Evolutionary conservation across 2,888 invertebrate genomes (phyloP).

Genomic region (Tipula vernalis): DNA sequence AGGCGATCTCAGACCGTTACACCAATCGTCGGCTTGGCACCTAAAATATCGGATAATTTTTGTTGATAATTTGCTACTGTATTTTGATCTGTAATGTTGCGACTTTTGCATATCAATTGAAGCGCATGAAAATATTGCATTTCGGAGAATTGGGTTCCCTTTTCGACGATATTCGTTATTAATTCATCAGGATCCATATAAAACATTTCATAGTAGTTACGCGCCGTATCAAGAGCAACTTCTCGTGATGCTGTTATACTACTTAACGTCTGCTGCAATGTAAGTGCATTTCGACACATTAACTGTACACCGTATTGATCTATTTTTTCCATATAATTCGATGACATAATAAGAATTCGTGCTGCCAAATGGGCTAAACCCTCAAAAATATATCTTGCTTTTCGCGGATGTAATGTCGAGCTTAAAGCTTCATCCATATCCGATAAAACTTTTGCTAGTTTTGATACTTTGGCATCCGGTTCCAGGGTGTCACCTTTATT

Average conservation of each 20-base stretch:
- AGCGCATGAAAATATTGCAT: conserved; percentile 79
- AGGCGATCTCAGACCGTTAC: conserved; percentile 43
- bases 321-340: conserved; percentile 64
- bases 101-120: conserved; percentile 58
- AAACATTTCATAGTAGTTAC: conserved; percentile 78
- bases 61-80: conserved; percentile 57
- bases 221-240: conserved; percentile 76
- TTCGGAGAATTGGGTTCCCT: conserved; percentile 77
- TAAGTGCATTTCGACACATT: conserved; percentile 75
- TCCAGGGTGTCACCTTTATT: conserved; percentile 59
- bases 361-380: conserved; percentile 71
- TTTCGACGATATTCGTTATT: conserved; percentile 67
- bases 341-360: conserved; percentile 66
- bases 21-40: conserved; percentile 53
- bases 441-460: conserved; percentile 63
- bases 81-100: conserved; percentile 38
- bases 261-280: conserved; percentile 73
- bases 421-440: conserved; percentile 66
- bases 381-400: conserved; percentile 80
- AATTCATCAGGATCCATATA: conserved; percentile 75
- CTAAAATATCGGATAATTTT: conserved; percentile 72
- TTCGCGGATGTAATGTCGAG: conserved; percentile 60
- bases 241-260: conserved; percentile 72
- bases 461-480: conserved; percentile 61
- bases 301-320: conserved; percentile 72